Evolutionary conservation across 1,140 invertebrate species (phyloP), one percentile per base, ranked within the genome.

Genomic region (Brachionus rotundiformis): DNA sequence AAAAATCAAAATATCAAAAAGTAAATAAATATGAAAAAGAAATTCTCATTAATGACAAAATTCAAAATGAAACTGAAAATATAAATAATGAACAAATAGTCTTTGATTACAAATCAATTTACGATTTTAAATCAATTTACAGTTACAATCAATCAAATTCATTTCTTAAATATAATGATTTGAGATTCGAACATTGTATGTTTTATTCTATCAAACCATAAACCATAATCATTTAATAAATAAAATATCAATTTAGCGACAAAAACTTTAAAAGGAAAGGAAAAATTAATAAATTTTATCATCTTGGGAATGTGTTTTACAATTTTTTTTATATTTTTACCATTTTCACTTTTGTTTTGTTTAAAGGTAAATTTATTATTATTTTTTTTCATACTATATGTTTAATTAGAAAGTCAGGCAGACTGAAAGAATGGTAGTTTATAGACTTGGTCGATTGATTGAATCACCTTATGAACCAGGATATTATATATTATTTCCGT

Each of bases 391-490:
- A 73, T 44, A 13, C 31, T 13, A 68, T 23, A 44, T 73, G 23
- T 27, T 31, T 31, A 29, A 11, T 19, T 29, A 79, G 76, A 79
- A 79, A 61, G 76, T 79, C 23, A 36, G 23, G 59, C 31, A 79
- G 59, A 81, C 63, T 68, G 79, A 81, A 49, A 23, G 16, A 47
- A 27, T 81, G n/a, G 79, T 81, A 1, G 79, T 81, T 41, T 81
- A 81, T 68, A 36, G 79, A 63, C 54, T 81, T 25, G 79, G 79
- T 16, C 54, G 79, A 16, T 13, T 81, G 23, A 31, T 44, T 25
- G 0, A 54, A 11, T 33, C 79, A 41, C 23, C 41, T 16, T 41
- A 54, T 49, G 8, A 65, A 25, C 29, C 79, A 11, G 79, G 79
- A 19, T 44, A 63, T 39, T 29, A 63, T 81, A 5, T 81, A n/a